phyloP scores from a whole-genome alignment of 2,113 vertebrate species.

The Dendrocopos noguchii region DNA sequence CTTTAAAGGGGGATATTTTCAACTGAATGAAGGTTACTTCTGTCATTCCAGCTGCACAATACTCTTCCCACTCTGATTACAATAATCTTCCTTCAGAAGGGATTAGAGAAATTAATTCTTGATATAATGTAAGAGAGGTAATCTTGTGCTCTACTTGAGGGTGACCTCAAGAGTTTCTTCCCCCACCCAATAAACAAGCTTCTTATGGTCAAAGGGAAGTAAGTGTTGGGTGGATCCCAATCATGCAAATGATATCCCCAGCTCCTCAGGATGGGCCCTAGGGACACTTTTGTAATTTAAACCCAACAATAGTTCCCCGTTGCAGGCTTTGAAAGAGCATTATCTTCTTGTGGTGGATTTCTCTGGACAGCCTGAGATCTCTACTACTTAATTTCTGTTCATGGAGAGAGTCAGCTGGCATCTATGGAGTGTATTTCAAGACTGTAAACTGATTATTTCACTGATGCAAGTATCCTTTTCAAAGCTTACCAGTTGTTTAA shows the following conservation, averaged over 20 bases:
- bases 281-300: background rate
- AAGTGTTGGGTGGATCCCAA: background rate
- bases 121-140: background rate
- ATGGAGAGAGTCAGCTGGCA: background rate
- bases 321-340: background rate
- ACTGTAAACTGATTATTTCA: background rate
- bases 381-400: background rate
- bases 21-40: background rate
- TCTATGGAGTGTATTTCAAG: background rate
- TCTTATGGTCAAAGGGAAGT: background rate
- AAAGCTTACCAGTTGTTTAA: background rate
- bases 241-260: background rate
- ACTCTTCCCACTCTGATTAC: background rate
- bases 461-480: background rate
- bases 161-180: conserved; percentile 19
- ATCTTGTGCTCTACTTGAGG: background rate
- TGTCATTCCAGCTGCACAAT: background rate
- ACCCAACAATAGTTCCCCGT: background rate
- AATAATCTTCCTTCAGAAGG: background rate
- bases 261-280: background rate
- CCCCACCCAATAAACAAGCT: background rate
- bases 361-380: background rate
- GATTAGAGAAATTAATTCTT: background rate
- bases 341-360: background rate
- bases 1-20: background rate